These are phyloP conservation scores for Gorsachius goisagi DNA, from an alignment of 2,113 vertebrate genomes.

Conservation along the genomic window DNA sequence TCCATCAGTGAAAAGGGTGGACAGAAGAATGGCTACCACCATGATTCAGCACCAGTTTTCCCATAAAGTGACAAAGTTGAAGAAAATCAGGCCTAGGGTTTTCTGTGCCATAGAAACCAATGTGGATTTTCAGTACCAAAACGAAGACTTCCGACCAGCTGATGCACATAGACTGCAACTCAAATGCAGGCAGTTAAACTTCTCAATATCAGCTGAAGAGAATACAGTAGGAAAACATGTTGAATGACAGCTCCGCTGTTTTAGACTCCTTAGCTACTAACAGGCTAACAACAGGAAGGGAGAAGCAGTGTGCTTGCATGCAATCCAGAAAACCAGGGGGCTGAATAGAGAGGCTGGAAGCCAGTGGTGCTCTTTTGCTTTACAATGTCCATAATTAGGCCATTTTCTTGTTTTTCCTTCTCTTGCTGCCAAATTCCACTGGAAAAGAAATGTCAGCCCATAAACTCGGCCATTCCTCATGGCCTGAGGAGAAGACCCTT, in stretches of 20 bases:
- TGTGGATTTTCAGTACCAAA: neutral
- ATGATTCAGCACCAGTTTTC: neutral
- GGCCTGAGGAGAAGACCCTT: neutral
- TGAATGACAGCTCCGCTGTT: neutral
- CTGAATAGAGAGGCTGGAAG: neutral
- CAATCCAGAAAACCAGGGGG: neutral
- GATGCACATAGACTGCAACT: neutral
- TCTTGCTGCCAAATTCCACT: neutral
- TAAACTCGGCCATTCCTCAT: neutral
- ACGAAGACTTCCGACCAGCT: neutral
- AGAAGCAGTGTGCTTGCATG: accelerated
- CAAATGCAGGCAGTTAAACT: neutral
- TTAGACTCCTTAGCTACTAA: neutral
- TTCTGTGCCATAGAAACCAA: neutral
- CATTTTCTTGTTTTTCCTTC: neutral
- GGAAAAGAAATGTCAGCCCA: neutral
- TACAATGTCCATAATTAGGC: neutral
- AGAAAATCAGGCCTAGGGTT: neutral
- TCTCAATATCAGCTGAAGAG: neutral
- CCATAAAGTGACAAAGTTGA: neutral
- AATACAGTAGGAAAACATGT: neutral
- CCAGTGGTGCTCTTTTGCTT: neutral
- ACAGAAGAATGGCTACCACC: neutral
- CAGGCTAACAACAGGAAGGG: neutral
- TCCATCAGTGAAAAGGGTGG: neutral